Evolutionary conservation across 2,888 invertebrate genomes (phyloP).

Genomic region (Altica lythri): DNA sequence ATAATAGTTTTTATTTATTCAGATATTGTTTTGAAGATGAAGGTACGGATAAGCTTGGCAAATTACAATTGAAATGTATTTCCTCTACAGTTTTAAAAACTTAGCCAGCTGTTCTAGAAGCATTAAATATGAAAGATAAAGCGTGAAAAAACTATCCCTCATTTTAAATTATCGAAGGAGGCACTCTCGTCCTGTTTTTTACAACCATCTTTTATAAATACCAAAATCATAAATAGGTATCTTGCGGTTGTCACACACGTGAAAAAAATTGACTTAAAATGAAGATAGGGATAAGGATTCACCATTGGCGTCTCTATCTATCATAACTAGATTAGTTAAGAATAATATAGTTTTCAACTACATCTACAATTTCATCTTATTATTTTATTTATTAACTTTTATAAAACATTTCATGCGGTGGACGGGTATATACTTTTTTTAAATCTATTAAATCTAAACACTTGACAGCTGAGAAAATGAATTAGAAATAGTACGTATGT

Average conservation of each 20-base stretch:
- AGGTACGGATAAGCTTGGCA: not conserved
- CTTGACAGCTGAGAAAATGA: too few relatives aligned
- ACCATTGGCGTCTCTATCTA: constrained; percentile 8
- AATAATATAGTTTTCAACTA: too few relatives aligned
- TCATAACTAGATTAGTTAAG: too few relatives aligned
- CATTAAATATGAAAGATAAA: constrained; percentile 36
- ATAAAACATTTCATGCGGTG: too few relatives aligned
- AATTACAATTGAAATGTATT: constrained; percentile 7
- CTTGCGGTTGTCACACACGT: constrained; percentile 38
- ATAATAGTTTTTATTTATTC: too few relatives aligned
- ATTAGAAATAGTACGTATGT: too few relatives aligned
- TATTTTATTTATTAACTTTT: too few relatives aligned
- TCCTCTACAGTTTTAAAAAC: constrained; percentile 10
- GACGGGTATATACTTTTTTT: too few relatives aligned
- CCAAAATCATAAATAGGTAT: constrained; percentile 43
- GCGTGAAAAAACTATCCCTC: constrained; percentile 34
- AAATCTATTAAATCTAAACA: too few relatives aligned
- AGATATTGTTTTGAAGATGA: too few relatives aligned
- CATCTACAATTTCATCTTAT: too few relatives aligned
- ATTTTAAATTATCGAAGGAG: constrained; percentile 34
- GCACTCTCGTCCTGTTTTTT: constrained; percentile 29
- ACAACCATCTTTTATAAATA: constrained; percentile 38
- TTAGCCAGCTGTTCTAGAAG: constrained; percentile 23
- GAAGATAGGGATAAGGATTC: constrained; percentile 15
- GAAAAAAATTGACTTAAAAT: constrained; percentile 39